Evolutionary conservation across 2,113 vertebrate genomes (phyloP).

Genomic region (Xenopus borealis): DNA sequence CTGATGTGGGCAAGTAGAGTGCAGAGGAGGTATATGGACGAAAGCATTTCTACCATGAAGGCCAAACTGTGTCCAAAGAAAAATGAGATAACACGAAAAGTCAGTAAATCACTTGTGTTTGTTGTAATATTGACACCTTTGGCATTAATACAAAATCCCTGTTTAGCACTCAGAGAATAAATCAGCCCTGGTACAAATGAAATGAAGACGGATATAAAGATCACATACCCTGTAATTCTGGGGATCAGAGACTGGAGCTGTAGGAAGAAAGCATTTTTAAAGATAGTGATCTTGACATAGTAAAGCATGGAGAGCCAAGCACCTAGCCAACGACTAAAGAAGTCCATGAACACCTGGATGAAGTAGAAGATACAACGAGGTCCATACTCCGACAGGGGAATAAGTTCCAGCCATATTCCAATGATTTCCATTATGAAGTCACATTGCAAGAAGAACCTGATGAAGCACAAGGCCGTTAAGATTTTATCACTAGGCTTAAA

Average conservation of each 20-base stretch:
- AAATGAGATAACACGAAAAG: neutral
- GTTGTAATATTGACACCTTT: no score
- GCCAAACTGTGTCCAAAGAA: neutral
- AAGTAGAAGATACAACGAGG: neutral
- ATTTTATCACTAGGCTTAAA: slow-evolving; percentile 1
- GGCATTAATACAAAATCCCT: neutral
- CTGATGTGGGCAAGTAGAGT: neutral
- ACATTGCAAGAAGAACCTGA: neutral
- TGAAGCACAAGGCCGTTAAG: neutral
- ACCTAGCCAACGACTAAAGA: neutral
- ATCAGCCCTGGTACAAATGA: neutral
- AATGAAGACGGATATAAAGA: neutral
- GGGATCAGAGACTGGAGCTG: neutral
- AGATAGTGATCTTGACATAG: neutral
- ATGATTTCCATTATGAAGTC: neutral
- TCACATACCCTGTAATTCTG: neutral
- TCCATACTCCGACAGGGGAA: neutral
- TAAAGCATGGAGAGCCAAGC: neutral
- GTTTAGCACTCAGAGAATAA: neutral
- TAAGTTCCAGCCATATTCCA: no score
- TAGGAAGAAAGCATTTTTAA: neutral
- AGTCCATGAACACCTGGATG: neutral
- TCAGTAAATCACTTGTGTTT: neutral
- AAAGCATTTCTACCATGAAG: neutral
- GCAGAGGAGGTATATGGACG: neutral